Evolutionary conservation across 2,888 invertebrate species (phyloP).

Genomic region (Tinea trinotella): DNA sequence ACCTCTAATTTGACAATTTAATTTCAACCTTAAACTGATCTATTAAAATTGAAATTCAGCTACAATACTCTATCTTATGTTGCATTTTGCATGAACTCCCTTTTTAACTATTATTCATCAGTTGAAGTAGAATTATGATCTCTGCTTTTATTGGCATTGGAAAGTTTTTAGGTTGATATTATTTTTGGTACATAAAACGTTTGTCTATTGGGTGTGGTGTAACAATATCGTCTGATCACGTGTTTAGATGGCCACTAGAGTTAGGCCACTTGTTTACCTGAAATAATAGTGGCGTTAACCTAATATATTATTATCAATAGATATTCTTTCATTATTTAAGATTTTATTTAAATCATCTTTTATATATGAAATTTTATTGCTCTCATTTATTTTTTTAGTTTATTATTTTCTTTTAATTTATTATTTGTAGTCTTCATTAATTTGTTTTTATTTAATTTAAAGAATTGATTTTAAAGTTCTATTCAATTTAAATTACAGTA

Average conservation of each 20-base stretch:
- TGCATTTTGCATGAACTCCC: neutral
- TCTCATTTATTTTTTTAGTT: too few relatives aligned
- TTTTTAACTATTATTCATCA: neutral
- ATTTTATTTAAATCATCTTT: too few relatives aligned
- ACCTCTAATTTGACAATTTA: neutral
- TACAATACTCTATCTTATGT: neutral
- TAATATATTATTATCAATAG: constrained; percentile 12
- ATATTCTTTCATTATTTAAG: too few relatives aligned
- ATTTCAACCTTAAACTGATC: neutral
- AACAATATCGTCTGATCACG: constrained; percentile 49
- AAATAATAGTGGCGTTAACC: constrained; percentile 34
- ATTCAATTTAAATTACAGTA: too few relatives aligned
- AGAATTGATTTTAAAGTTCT: too few relatives aligned
- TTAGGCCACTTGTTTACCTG: constrained; percentile 47
- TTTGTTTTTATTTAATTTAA: too few relatives aligned
- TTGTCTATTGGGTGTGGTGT: constrained; percentile 21
- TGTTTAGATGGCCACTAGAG: constrained; percentile 63
- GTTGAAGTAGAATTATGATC: neutral
- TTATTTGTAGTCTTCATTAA: too few relatives aligned
- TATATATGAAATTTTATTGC: too few relatives aligned
- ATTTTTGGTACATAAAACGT: neutral
- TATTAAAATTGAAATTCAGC: neutral
- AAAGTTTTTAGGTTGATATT: neutral
- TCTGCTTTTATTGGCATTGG: neutral
- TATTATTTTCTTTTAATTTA: too few relatives aligned